phyloP scores from a whole-genome alignment of 2,113 vertebrate genomes.

The Neodontobutis hainanensis region DNA sequence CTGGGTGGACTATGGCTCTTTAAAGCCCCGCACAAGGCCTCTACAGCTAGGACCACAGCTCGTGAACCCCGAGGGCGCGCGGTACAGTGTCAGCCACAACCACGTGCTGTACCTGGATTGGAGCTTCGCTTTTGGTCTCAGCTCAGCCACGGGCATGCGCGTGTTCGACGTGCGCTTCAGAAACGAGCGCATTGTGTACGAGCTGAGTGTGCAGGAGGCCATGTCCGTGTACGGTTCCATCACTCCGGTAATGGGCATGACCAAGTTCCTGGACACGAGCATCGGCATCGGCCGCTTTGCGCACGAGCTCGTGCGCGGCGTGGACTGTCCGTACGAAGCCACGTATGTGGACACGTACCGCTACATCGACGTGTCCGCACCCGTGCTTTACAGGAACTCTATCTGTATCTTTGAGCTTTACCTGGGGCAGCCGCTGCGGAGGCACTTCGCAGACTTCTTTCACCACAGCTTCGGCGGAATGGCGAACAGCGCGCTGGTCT shows the following conservation, averaged over 20 bases:
- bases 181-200: conserved; percentile 83
- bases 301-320: conserved; percentile 82
- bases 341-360: conserved; percentile 78
- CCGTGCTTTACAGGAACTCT: conserved; percentile 72
- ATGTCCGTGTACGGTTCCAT: conserved; percentile 85
- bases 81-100: conserved; percentile 80
- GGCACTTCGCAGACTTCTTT: conserved; percentile 85
- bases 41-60: conserved; percentile 77
- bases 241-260: conserved; percentile 82
- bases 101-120: conserved; percentile 83
- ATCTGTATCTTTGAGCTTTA: conserved; percentile 92
- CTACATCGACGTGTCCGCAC: conserved; percentile 67
- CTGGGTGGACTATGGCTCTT: conserved; percentile 75
- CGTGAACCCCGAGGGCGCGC: conserved; percentile 78
- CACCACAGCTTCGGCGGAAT: conserved; percentile 83
- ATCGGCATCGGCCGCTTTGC: conserved; percentile 84
- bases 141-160: conserved; percentile 82
- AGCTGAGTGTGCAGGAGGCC: conserved; percentile 89
- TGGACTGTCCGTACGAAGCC: conserved; percentile 86
- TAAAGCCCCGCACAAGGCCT: conserved; percentile 66
- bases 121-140: conserved; percentile 88
- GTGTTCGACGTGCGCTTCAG: conserved; percentile 84
- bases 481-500: conserved; percentile 83
- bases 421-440: conserved; percentile 83
- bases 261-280: conserved; percentile 86